phyloP scores from a whole-genome alignment of 2,797 vertebrate species.

The Prunella strophiata region DNA sequence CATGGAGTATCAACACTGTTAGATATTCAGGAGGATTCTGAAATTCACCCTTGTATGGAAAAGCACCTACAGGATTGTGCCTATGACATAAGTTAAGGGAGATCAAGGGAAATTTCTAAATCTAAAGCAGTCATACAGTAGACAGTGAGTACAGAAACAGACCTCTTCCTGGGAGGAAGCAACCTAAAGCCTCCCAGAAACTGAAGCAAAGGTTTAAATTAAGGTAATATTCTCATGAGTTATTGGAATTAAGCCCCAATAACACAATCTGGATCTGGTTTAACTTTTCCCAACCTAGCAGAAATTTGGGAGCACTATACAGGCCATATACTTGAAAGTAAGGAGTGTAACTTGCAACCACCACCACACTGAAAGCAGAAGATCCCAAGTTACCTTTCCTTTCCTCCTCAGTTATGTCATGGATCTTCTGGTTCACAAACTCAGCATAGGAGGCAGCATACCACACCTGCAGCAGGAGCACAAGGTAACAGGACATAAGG shows the following conservation, averaged over 20 bases:
- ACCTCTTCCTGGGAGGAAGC: not conserved
- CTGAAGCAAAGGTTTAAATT: not conserved
- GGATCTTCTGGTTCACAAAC: constrained; percentile 95
- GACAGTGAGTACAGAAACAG: not conserved
- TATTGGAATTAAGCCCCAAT: not conserved
- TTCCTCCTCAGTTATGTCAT: constrained; percentile 96
- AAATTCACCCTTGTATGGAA: not conserved
- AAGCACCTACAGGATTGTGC: not conserved
- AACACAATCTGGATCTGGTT: not conserved
- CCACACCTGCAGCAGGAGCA: constrained; percentile 87
- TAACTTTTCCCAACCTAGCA: not conserved
- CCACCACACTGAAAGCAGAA: not conserved
- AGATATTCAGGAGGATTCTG: not conserved
- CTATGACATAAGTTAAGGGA: not conserved
- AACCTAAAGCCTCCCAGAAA: not conserved
- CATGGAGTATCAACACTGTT: not conserved
- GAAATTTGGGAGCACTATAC: not conserved
- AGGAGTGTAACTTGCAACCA: not conserved
- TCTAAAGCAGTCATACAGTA: not conserved
- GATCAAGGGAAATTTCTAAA: not conserved
- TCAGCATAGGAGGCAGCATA: constrained; percentile 96
- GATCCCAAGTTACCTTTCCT: constrained; percentile 85
- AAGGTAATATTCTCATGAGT: not conserved
- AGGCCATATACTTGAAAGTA: not conserved
- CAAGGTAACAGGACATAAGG: not conserved